Conservation (phyloP, 2,797 vertebrate species). For the Gambelia wislizenii region DNA sequence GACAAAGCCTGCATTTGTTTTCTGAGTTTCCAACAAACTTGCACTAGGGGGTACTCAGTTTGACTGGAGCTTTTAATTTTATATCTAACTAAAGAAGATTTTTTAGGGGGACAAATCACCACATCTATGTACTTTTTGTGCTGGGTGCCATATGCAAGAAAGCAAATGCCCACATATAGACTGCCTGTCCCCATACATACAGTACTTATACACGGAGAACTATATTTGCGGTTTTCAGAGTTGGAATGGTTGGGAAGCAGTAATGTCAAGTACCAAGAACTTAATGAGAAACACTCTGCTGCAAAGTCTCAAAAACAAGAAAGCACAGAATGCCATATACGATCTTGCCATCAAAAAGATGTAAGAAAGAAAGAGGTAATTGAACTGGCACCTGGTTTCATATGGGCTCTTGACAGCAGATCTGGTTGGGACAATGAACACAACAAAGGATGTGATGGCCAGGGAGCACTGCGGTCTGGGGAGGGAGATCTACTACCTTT, state of each 20-base stretch:
- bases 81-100: neutral
- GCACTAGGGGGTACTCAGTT: neutral
- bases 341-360: neutral
- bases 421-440: neutral
- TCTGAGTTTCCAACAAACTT: neutral
- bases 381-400: neutral
- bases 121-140: too few relatives aligned
- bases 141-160: neutral
- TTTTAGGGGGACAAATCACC: neutral
- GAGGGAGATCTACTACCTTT: neutral
- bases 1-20: neutral
- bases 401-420: neutral
- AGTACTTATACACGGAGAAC: neutral
- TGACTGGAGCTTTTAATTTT: neutral
- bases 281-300: neutral
- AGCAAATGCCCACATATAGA: neutral
- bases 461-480: too few relatives aligned
- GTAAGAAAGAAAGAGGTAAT: neutral
- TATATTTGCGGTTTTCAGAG: neutral
- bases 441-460: neutral
- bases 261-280: neutral
- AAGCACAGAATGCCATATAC: neutral
- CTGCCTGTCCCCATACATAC: neutral
- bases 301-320: neutral
- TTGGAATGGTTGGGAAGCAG: neutral